Base-by-base conservation (phyloP, 1,140 invertebrate genomes). In the Pseudomyrmex sp. region DNA sequence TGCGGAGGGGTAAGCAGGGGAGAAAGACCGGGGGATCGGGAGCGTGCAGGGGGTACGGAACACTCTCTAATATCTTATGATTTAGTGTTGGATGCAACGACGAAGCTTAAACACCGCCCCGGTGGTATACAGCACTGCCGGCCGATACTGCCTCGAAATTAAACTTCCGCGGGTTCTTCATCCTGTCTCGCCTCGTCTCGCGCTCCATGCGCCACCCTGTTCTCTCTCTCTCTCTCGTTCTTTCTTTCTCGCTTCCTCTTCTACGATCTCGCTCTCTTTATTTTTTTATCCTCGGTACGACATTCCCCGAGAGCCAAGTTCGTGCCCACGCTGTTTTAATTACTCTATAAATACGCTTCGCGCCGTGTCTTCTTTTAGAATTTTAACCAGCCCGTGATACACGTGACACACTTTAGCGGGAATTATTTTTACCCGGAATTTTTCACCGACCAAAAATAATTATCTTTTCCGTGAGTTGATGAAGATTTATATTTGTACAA, bases 31-130 rank as follows among this genome's bases (percentile, higher is more conserved):
- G 82, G 63, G 26, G 18, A 86, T 77, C 50, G 61, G 83, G 5
- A 76, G 77, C 52, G 62, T 62, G 48, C 35, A 63, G 80, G 70
- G 63, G 56, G 63, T 50, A 26, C 56, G 73, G 66, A 82, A 90
- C 89, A 90, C 87, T 72, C 84, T 90, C 90, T 92, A 94, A 94
- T 93, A 93, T 93, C 91, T 90, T 92, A 92, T 93, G 93, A 93
- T 93, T 93, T 93, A 93, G 90, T 90, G 92, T 91, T 91, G 88
- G 91, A 91, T 91, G 91, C 90, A 90, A 90, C 87, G 88, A 87
- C 88, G 89, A 84, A 85, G 88, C 85, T 93, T 92, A 92, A 92
- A 93, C 88, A 88, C 82, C 75, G 58, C 70, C 52, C 44, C 35
- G 76, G 18, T 77, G 79, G 83, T 88, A 72, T 88, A 85, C 85